Percentiles rank a stretch among this genome's conserved stretches.
Conservation (phyloP, 2,888 invertebrate species). For the Apotomis turbidana region DNA sequence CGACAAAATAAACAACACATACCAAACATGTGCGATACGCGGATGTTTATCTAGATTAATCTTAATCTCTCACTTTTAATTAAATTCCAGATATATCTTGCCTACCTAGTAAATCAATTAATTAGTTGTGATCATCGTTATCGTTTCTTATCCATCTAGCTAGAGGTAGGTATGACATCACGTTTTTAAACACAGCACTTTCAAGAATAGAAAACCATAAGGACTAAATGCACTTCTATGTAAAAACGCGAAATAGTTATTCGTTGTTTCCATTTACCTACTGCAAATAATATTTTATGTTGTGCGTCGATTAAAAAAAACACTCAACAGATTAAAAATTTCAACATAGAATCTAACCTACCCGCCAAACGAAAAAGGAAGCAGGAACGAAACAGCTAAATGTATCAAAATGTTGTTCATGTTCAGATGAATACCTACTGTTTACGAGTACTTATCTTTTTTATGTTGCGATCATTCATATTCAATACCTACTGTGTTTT, state of each 20-base stretch:
- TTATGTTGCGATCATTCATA: not conserved
- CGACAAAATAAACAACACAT: not conserved
- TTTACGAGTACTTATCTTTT: not conserved
- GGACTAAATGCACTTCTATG: no score
- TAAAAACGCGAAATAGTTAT: no score
- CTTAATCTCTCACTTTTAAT: not conserved
- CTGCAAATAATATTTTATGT: no score
- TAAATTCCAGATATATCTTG: not conserved
- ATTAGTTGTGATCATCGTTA: not conserved
- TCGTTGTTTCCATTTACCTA: no score
- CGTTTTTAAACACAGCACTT: not conserved
- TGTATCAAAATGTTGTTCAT: not conserved
- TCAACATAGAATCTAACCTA: slow-evolving; percentile 10
- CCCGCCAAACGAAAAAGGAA: slow-evolving; percentile 14
- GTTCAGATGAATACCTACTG: not conserved
- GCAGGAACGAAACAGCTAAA: not conserved
- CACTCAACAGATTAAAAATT: not conserved
- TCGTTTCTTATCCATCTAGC: not conserved
- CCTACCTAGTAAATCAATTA: not conserved
- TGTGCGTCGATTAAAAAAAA: not conserved
- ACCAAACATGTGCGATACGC: not conserved
- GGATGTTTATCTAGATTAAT: not conserved
- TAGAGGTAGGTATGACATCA: not conserved
- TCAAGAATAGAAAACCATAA: no score
- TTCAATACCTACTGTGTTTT: not conserved